Conservation (phyloP, 2,113 vertebrate genomes). For the Talpa occidentalis region DNA sequence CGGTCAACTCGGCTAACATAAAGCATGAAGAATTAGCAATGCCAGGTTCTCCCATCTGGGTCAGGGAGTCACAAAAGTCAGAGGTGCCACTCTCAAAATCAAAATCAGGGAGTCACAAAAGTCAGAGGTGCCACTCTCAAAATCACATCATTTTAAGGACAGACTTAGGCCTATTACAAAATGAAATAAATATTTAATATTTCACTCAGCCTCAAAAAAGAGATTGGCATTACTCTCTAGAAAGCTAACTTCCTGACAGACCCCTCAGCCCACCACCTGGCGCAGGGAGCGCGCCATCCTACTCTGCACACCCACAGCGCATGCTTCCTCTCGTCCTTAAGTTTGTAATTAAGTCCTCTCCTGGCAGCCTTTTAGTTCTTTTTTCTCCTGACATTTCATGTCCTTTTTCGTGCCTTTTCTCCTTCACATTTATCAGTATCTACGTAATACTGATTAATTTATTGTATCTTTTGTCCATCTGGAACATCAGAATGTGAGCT, state of each 20-base stretch:
- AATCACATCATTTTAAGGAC: neutral
- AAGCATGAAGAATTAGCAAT: neutral
- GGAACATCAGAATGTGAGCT: neutral
- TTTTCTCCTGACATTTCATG: neutral
- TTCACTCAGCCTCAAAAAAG: neutral
- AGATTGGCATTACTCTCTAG: neutral
- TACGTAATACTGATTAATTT: neutral
- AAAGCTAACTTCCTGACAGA: neutral
- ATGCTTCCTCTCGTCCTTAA: neutral
- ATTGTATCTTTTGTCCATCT: neutral
- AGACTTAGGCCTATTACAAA: neutral
- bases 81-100: too few species aligned
- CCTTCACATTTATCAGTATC: neutral
- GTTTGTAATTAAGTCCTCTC: neutral
- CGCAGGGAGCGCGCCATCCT: neutral
- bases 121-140: neutral
- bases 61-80: neutral
- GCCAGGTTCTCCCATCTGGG: neutral
- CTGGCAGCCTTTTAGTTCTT: neutral
- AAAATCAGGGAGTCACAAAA: too few species aligned
- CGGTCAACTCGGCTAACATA: neutral
- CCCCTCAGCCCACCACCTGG: neutral
- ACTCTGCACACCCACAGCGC: neutral
- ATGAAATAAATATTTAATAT: neutral
- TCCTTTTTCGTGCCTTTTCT: neutral